Base-by-base conservation (phyloP, 2,113 vertebrate species). In the Malurus melanocephalus region DNA sequence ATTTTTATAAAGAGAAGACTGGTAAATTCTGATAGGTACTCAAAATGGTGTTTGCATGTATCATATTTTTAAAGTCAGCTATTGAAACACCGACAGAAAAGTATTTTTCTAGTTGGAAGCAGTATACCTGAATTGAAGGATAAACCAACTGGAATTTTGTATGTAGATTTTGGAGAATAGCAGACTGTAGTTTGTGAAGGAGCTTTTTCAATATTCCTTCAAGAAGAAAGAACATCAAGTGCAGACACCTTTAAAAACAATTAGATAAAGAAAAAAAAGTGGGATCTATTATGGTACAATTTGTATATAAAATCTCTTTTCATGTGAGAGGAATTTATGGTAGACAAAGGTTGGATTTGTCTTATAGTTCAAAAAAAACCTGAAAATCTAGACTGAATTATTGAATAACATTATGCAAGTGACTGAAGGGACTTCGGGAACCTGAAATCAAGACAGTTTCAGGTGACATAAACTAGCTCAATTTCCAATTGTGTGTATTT, bases 1-100 rank as follows among this genome's bases (percentile, higher is more conserved):
- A 89, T 84, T 92, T 94, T 93, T 87, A 74, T 81, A 84, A 84
- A 85, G 42, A 38, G 30, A 75, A 69, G 55, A 72, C 6, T 86
- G 64, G 46, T 80, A 80, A 57, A 87, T 94, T 92, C 80, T 86
- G 69, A 90, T 78, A 85, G 60, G 24, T 61, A 84, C 43, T 82
- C 56, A 48, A 84, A 75, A 81, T 22, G 75, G 8, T 19, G 27
- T 69, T 87, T 48, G n/a, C 55, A 76, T 30, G 33, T 46, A 78
- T 28, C 66, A 45, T 35, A 43, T 65, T 92, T 92, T 78, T 61
- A 45, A 95, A 82, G 62, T 43, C 65, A 91, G 24, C 67, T 91
- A 66, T 11, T 86, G 61, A 92, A 91, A 84, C 9, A 53, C 11
- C 1, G 0, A 86, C 11, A 76, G 30, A 71, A 84, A 83, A 93